phyloP scores from a whole-genome alignment of 2,113 vertebrate genomes.

The Lagenorhynchus albirostris region DNA sequence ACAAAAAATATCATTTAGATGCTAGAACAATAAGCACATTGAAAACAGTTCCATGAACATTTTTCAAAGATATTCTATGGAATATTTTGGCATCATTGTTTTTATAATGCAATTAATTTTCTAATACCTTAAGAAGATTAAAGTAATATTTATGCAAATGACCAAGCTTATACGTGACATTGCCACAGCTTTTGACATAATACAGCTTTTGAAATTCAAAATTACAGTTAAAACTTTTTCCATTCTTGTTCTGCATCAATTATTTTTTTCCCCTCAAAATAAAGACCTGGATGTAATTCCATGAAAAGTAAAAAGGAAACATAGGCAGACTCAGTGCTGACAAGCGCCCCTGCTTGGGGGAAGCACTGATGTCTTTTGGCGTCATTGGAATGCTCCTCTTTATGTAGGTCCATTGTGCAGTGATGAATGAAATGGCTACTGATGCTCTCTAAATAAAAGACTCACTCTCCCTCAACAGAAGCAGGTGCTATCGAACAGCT shows the following conservation, averaged over 20 bases:
- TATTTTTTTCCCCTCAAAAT: neutral
- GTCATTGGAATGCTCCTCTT: constrained; percentile 75
- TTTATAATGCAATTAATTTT: constrained; percentile 54
- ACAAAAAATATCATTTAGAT: neutral
- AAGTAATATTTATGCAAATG: constrained; percentile 10
- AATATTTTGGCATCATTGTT: neutral
- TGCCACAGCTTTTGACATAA: neutral
- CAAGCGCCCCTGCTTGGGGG: constrained; percentile 49
- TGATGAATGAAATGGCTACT: constrained; percentile 82
- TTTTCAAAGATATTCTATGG: neutral
- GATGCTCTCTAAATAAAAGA: constrained; percentile 74
- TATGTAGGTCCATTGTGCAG: constrained; percentile 79
- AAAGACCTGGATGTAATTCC: constrained; percentile 37
- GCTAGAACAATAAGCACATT: neutral
- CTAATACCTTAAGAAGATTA: constrained; percentile 58
- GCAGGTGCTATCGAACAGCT: constrained; percentile 84
- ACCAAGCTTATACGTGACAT: constrained; percentile 4
- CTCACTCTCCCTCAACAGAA: constrained; percentile 70
- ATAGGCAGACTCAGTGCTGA: constrained; percentile 70
- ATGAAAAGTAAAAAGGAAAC: constrained; percentile 56
- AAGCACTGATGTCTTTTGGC: constrained; percentile 59
- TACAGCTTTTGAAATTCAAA: neutral
- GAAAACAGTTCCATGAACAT: neutral
- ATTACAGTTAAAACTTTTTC: neutral
- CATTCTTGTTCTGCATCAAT: neutral